phyloP scores from a whole-genome alignment of 2,888 invertebrate genomes.

The Melinaea marsaeus region DNA sequence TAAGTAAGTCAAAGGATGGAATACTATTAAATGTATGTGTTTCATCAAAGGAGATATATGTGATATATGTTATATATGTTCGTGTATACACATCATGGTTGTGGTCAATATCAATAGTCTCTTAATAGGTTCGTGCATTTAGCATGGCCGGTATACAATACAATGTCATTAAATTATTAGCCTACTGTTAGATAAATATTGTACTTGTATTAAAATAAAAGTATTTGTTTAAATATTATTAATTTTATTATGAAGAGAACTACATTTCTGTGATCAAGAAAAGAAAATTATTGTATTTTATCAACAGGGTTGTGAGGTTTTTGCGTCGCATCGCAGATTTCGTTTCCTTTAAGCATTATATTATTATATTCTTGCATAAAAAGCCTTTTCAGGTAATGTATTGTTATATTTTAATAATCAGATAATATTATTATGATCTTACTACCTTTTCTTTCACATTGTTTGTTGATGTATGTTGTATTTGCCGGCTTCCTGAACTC shows the following conservation, averaged over 20 bases:
- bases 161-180: not conserved
- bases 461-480: no score
- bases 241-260: no score
- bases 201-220: no score
- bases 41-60: not conserved
- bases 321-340: not conserved
- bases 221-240: no score
- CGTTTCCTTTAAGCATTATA: not conserved
- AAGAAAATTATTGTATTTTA: not conserved
- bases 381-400: not conserved
- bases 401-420: no score
- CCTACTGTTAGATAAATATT: not conserved
- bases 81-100: not conserved
- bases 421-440: no score
- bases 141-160: not conserved
- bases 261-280: not conserved
- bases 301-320: not conserved
- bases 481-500: no score
- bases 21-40: not conserved
- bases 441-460: no score
- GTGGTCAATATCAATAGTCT: slow-evolving; percentile 1
- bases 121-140: slow-evolving; percentile 2
- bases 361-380: slow-evolving; percentile 6
- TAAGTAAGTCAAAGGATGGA: not conserved
- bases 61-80: not conserved